Evolutionary conservation across 2,888 invertebrate species (phyloP).

Genomic region (Leptinotarsa peninsularis): DNA sequence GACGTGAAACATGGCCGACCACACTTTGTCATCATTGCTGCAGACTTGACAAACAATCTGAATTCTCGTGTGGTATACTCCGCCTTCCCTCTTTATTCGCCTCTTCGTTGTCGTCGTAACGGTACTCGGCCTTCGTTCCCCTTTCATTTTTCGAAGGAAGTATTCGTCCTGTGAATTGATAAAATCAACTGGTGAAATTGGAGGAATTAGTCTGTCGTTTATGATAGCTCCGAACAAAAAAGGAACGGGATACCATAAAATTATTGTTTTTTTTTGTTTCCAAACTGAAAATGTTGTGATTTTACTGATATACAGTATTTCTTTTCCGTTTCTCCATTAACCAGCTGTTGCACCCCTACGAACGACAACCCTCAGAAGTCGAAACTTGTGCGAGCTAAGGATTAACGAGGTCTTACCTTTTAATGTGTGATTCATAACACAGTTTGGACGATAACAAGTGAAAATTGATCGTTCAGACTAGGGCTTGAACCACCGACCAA

Average conservation of each 20-base stretch:
- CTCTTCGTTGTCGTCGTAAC: slow-evolving; percentile 12
- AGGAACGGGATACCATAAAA: slow-evolving; percentile 1
- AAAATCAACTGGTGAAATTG: background rate
- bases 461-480: too few relatives aligned
- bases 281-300: too few relatives aligned
- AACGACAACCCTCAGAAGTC: too few relatives aligned
- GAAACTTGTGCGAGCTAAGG: too few relatives aligned
- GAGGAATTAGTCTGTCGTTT: background rate
- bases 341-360: too few relatives aligned
- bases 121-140: background rate
- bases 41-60: slow-evolving; percentile 54
- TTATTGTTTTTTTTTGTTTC: background rate
- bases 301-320: too few relatives aligned
- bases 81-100: background rate
- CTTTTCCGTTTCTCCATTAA: too few relatives aligned
- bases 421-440: too few relatives aligned
- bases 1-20: slow-evolving; percentile 58
- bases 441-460: too few relatives aligned
- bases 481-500: too few relatives aligned
- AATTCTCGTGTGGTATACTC: slow-evolving; percentile 37
- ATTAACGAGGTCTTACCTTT: too few relatives aligned
- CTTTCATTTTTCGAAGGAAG: background rate
- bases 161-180: slow-evolving; percentile 10
- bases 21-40: slow-evolving; percentile 59
- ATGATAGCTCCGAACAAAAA: background rate